Evolutionary conservation across 1,140 invertebrate genomes (phyloP).

Genomic region (Nasonia giraulti): DNA sequence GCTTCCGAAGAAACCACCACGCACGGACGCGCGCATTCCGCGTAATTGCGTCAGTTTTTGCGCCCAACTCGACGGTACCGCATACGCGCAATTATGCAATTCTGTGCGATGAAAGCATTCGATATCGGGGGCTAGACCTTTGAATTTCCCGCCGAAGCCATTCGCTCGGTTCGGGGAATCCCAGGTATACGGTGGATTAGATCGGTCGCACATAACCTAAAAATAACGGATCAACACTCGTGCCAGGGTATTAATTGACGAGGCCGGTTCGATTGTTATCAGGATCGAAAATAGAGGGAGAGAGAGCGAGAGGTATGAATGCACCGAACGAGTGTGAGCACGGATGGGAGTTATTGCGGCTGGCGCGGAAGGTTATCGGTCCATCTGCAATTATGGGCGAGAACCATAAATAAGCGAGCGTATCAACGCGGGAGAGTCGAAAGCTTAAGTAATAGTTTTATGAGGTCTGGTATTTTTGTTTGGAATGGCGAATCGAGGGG

Average conservation of each 20-base stretch:
- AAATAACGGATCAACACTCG: not conserved
- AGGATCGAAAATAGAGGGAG: not conserved
- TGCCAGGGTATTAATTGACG: constrained; percentile 29
- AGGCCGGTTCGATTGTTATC: constrained; percentile 42
- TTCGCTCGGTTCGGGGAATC: not conserved
- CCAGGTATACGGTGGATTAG: not conserved
- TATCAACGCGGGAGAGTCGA: constrained; percentile 21
- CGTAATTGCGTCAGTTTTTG: constrained; percentile 3
- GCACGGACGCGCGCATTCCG: not conserved
- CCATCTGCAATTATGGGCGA: constrained; percentile 37
- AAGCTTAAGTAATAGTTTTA: constrained; percentile 39
- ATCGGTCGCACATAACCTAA: not conserved
- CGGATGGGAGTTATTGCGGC: constrained; percentile 26
- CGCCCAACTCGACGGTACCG: too few species aligned
- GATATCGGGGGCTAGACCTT: not conserved
- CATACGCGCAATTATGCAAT: too few species aligned
- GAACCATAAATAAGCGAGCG: constrained; percentile 33
- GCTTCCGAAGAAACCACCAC: not conserved
- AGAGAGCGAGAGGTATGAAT: constrained; percentile 1
- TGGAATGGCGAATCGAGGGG: not conserved
- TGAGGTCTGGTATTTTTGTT: constrained; percentile 22
- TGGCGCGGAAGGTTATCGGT: constrained; percentile 33
- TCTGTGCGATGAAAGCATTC: not conserved
- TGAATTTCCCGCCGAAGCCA: too few species aligned
- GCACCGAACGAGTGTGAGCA: not conserved